phyloP scores from a whole-genome alignment of 2,797 vertebrate species.

The Emys orbicularis region DNA sequence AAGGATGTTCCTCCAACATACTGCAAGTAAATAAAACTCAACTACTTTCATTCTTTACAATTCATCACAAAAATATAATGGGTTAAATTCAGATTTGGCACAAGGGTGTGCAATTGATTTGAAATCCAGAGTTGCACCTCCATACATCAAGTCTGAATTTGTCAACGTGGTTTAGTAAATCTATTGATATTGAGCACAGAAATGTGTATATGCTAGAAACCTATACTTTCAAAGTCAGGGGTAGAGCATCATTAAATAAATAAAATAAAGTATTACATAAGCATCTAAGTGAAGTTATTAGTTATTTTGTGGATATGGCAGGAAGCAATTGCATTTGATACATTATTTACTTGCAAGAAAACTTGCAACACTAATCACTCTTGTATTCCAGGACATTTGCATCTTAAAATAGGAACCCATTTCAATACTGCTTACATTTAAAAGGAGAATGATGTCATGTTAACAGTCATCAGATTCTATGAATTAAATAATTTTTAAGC shows the following conservation, averaged over 20 bases:
- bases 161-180: neutral
- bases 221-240: neutral
- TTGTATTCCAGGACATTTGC: neutral
- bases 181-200: neutral
- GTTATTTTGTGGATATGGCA: neutral
- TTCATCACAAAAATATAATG: neutral
- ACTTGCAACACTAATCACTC: slow-evolving; percentile 1
- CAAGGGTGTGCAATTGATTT: neutral
- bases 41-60: neutral
- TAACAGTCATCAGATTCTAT: neutral
- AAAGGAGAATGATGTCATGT: neutral
- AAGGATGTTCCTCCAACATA: neutral
- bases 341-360: slow-evolving; percentile 56
- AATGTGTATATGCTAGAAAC: neutral
- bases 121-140: neutral
- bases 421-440: slow-evolving; percentile 38
- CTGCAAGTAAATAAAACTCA: neutral
- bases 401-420: slow-evolving; percentile 14
- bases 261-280: slow-evolving; percentile 24
- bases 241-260: slow-evolving; percentile 7
- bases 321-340: slow-evolving; percentile 14
- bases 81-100: neutral
- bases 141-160: neutral
- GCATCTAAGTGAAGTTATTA: slow-evolving; percentile 23
- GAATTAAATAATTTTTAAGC: neutral